These are phyloP conservation scores for Tragelaphus strepsiceros DNA, from an alignment of 2,113 vertebrate genomes.

Conservation along the genomic window DNA sequence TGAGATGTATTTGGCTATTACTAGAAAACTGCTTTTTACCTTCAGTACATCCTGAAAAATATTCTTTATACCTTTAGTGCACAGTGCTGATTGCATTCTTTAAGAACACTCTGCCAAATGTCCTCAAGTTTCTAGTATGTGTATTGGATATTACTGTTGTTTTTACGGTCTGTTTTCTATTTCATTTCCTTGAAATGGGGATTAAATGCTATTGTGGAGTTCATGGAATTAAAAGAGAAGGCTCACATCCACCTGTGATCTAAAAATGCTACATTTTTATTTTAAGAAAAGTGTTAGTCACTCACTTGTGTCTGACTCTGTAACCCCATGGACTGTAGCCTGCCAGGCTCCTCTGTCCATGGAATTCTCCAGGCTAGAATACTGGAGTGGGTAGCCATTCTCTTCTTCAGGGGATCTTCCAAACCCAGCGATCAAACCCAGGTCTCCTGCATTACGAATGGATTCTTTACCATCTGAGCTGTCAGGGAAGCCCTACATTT, in stretches of 20 bases:
- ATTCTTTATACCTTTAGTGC: not conserved
- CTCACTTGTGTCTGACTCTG: not conserved
- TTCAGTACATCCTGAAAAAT: constrained; percentile 15
- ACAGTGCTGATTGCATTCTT: not conserved
- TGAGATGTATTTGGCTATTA: not conserved
- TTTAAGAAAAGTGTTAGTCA: not conserved
- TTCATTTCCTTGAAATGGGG: constrained; percentile 19
- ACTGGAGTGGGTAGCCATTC: not conserved
- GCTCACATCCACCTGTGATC: not conserved
- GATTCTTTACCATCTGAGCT: not conserved
- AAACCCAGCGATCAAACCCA: not conserved
- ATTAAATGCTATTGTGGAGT: not conserved
- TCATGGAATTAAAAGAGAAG: not conserved
- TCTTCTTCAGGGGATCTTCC: not conserved
- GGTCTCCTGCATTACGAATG: not conserved
- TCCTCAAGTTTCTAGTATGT: not conserved
- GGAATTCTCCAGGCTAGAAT: not conserved
- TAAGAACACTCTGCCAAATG: not conserved
- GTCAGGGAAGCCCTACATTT: not conserved
- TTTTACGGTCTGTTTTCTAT: not conserved
- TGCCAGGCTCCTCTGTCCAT: not conserved
- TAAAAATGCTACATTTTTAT: not conserved
- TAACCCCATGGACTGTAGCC: not conserved
- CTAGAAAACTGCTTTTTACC: not conserved
- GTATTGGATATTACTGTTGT: not conserved